Evolutionary conservation across 2,888 invertebrate genomes (phyloP).

Genomic region (Blera fallax): DNA sequence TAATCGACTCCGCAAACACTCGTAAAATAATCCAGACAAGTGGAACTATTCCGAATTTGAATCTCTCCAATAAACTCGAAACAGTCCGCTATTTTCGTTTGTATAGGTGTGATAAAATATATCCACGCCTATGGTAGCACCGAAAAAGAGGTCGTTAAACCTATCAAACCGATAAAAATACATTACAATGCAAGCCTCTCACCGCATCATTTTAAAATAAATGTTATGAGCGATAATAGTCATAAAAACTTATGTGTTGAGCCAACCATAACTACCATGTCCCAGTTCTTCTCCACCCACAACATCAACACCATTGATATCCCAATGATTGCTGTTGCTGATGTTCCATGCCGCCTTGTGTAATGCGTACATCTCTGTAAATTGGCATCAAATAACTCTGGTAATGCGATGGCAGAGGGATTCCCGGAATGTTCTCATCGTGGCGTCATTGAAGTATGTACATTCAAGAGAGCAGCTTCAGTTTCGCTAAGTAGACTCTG

Average conservation of each 20-base stretch:
- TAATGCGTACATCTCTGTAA: conserved; percentile 21
- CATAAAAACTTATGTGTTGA: conserved; percentile 67
- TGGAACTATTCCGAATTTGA: background rate
- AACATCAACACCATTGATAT: conserved; percentile 38
- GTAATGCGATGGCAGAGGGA: conserved; percentile 49
- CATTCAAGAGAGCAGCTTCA: background rate
- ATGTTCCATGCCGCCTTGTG: conserved; percentile 11
- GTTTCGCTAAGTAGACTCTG: conserved; percentile 22
- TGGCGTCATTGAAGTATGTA: conserved; percentile 8
- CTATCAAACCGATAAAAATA: conserved; percentile 41
- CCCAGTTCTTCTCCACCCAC: background rate
- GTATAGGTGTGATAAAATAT: conserved; percentile 16
- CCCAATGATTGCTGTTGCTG: conserved; percentile 30
- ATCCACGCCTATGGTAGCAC: background rate
- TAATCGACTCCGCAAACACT: background rate
- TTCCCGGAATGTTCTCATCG: conserved; percentile 20
- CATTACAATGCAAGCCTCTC: conserved; percentile 45
- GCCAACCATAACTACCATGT: conserved; percentile 8
- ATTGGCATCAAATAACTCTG: conserved; percentile 58
- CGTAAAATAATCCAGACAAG: background rate
- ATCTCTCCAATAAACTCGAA: background rate
- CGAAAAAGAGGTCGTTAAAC: conserved; percentile 13
- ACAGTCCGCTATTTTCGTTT: background rate
- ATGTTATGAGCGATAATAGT: conserved; percentile 61
- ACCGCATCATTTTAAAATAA: conserved; percentile 48